Base-by-base conservation (phyloP, 92 coral and sea anemone species). In the Phenganax stokvisi region DNA sequence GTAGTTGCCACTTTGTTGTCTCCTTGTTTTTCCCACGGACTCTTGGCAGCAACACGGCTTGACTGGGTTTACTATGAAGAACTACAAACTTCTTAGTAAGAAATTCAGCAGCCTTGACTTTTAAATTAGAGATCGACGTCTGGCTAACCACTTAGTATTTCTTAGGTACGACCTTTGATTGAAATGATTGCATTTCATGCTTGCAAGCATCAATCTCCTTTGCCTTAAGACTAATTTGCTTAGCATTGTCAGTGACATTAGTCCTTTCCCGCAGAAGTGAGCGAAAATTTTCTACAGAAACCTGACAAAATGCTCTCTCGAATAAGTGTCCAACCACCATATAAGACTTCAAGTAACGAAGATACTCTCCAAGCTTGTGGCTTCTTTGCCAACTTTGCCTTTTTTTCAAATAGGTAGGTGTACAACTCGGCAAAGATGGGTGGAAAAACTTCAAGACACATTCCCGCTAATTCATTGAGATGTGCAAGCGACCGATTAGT, bases 1-100 rank as follows among this genome's bases (percentile, higher is more conserved):
- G 84, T 53, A 80, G 25, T 66, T 9, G 51, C 75, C 75, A 65
- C 83, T 62, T 79, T 68, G 83, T 63, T 8, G 20, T 37, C 31
- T 79, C 83, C 27, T 63, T 51, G 60, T 15, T 29, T n/a, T 79
- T 57, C 27, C 83, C 54, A n/a, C 72, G 68, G 54, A 58, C 55
- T 27, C 75, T 17, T 31, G 84, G 75, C 63, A 20, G 25, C 25
- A 20, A 64, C 20, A 63, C 63, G 12, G 76, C 84, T 44, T 67
- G 72, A 17, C 72, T 44, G 17, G 59, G 75, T 6, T 73, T 52
- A 53, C 16, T 53, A 8, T 10, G 53, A 10, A 80, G 71, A 51
- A 54, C 76, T 44, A n/a, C 60, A 80, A 55, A 54, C 57, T 11
- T 69, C 30, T 12, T 67, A n/a, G 60, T 62, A 66, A 79, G 54